Conservation (phyloP, 1,140 invertebrate species). For the Euwallacea fornicatus region DNA sequence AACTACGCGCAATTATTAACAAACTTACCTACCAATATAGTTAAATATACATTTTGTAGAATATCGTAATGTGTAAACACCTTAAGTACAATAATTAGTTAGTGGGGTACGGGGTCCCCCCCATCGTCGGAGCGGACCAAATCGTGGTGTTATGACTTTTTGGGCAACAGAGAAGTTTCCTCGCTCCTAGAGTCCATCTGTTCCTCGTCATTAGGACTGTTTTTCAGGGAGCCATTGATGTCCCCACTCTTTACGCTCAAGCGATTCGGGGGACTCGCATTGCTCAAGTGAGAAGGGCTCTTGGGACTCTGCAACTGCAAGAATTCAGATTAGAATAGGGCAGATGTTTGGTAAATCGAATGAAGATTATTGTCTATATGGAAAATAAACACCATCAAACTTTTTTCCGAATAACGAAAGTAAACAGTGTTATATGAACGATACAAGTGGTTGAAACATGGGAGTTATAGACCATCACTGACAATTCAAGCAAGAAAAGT, state of each 20-base stretch:
- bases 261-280: slow-evolving; percentile 43
- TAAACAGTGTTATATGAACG: neutral
- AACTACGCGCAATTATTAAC: too few species aligned
- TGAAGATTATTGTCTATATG: too few species aligned
- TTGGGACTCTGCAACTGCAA: slow-evolving; percentile 39
- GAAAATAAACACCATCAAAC: too few species aligned
- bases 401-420: too few species aligned
- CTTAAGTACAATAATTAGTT: slow-evolving; percentile 25
- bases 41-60: neutral
- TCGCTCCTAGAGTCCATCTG: slow-evolving; percentile 42
- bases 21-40: too few species aligned
- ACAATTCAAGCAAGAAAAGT: too few species aligned
- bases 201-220: slow-evolving; percentile 44
- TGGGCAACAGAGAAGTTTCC: slow-evolving; percentile 47
- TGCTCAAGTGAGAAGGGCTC: slow-evolving; percentile 41
- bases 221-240: slow-evolving; percentile 45
- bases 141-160: slow-evolving; percentile 49
- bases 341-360: neutral
- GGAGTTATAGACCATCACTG: too few species aligned
- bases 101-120: slow-evolving; percentile 11
- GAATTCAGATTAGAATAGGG: neutral
- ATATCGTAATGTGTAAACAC: neutral
- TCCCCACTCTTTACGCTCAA: slow-evolving; percentile 40
- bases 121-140: slow-evolving; percentile 24
- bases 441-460: too few species aligned